Evolutionary conservation across 2,888 invertebrate species (phyloP).

Genomic region (Drosophila picticornis): DNA sequence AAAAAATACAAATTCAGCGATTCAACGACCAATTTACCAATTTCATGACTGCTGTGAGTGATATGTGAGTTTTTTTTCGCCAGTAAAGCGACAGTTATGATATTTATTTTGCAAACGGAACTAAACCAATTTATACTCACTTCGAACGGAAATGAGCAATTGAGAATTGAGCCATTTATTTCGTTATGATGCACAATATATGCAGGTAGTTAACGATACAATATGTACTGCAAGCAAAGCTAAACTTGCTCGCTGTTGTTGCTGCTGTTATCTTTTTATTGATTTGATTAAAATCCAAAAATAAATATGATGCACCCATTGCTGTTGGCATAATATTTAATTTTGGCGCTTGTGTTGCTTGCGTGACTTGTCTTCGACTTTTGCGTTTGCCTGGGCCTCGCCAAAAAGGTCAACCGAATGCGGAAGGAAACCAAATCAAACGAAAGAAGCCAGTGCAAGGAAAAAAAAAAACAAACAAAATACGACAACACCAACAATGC

Average conservation of each 20-base stretch:
- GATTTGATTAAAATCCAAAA: slow-evolving; percentile 77
- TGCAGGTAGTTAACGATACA: neutral
- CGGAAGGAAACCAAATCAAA: slow-evolving; percentile 71
- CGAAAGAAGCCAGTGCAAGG: slow-evolving; percentile 25
- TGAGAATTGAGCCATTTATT: slow-evolving; percentile 9
- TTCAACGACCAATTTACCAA: neutral
- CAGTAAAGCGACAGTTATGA: neutral
- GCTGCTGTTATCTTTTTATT: slow-evolving; percentile 50
- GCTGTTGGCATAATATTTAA: slow-evolving; percentile 42
- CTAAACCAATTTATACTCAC: slow-evolving; percentile 5
- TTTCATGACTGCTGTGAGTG: neutral
- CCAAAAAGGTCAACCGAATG: slow-evolving; percentile 63
- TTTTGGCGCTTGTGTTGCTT: slow-evolving; percentile 37
- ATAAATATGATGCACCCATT: slow-evolving; percentile 71
- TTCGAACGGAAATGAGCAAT: slow-evolving; percentile 1
- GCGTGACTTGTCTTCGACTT: slow-evolving; percentile 73
- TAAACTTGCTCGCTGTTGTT: neutral
- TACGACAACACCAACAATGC: slow-evolving; percentile 17
- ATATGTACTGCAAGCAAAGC: neutral
- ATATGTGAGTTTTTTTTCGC: neutral
- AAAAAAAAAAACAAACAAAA: neutral
- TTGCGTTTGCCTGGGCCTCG: slow-evolving; percentile 13
- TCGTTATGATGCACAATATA: neutral
- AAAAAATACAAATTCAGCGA: neutral
- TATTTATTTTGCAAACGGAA: slow-evolving; percentile 9